Conservation (phyloP, 2,113 vertebrate genomes). For the Egretta garzetta region DNA sequence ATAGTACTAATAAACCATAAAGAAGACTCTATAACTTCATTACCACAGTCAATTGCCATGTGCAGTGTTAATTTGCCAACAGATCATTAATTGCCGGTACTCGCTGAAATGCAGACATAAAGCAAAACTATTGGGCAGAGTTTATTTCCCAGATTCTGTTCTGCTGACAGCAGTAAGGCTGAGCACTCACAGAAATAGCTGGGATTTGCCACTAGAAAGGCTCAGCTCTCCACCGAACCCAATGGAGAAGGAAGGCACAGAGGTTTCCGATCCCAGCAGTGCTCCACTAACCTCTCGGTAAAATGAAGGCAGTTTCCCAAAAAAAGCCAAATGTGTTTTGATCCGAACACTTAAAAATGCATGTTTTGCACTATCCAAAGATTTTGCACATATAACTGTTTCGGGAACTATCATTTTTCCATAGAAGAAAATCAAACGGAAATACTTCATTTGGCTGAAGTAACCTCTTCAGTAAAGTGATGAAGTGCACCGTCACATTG, state of each 20-base stretch:
- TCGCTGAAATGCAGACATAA: conserved; percentile 25
- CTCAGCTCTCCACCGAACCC: not conserved
- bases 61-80: conserved; percentile 61
- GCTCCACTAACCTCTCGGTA: not conserved
- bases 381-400: not conserved
- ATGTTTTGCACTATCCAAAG: not conserved
- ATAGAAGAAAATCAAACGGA: not conserved
- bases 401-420: not conserved
- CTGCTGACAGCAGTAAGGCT: not conserved
- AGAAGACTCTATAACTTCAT: conserved; percentile 70
- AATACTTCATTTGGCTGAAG: not conserved
- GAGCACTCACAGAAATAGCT: not conserved
- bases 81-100: conserved; percentile 44
- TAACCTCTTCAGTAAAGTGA: not conserved
- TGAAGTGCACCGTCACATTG: not conserved
- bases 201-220: not conserved
- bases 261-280: not conserved
- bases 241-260: not conserved
- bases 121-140: conserved; percentile 36
- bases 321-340: not conserved
- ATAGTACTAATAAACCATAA: conserved; percentile 74
- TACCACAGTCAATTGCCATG: conserved; percentile 67
- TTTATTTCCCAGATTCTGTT: conserved; percentile 2
- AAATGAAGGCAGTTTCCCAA: not conserved
- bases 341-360: not conserved